Evolutionary conservation across 2,888 invertebrate genomes (phyloP), one percentile per base, ranked within the genome.

Genomic region (Mechanitis mazaeus): DNA sequence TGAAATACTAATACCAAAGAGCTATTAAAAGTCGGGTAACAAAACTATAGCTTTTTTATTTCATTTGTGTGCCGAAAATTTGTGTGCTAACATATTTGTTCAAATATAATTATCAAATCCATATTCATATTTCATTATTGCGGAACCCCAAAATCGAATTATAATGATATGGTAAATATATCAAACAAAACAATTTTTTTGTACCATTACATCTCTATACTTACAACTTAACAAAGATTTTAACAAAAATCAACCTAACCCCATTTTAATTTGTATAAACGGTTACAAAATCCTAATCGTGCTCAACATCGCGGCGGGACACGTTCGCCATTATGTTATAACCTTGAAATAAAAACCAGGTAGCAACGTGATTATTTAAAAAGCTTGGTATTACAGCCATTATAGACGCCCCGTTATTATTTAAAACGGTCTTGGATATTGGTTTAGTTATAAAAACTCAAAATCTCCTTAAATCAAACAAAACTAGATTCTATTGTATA

Each of bases 211-310:
- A 42, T 9, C 6, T 31, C 7, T 50, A 9, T 50, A 6, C 7
- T 50, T 50, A 50, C 31, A 50, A 42, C 11, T 1, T 42, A 31
- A 50, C 11, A 50, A 50, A 31, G 11, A 31, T 31, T 20, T 28
- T 5, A 63, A 56, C 59, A 59, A 50, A 53, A 56, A 54, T 47
- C 33, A 47, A 42, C 12, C 35, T 54, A 50, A 56, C 56, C 47
- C 50, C 56, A 56, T 60, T 55, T 33, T 31, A 59, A 64, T 58
- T 53, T 59, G 47, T 61, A 61, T 59, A 59, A 59, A 66, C 61
- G 61, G 65, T 61, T 61, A 61, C 61, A 61, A 46, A 56, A 58
- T 64, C 56, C 61, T 59, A 65, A 61, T 58, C 65, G 50, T 63
- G 45, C 57, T 58, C 59, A 47, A 55, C 59, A 42, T 55, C 65